Conservation (phyloP, 2,888 invertebrate genomes). For the Sphaerophoria rueppellii region DNA sequence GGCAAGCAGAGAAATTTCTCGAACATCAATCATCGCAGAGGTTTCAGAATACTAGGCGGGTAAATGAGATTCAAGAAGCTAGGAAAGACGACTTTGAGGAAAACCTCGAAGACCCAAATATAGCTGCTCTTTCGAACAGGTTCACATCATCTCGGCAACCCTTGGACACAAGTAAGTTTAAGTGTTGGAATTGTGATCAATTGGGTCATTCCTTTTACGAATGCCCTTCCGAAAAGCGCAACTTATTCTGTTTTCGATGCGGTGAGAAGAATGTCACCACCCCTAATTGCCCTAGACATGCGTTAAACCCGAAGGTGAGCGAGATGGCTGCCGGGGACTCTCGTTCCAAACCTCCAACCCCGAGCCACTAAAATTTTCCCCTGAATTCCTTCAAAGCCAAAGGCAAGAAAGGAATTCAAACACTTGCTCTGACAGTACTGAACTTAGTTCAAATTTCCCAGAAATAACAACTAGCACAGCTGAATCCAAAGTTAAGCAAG, state of each 20-base stretch:
- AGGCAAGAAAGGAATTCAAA: not conserved
- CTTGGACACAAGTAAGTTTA: not conserved
- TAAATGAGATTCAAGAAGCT: not conserved
- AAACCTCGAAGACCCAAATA: not conserved
- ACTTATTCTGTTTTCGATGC: constrained; percentile 27
- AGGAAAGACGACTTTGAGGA: not conserved
- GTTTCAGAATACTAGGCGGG: not conserved
- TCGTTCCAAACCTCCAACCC: constrained; percentile 22
- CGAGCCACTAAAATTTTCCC: constrained; percentile 9
- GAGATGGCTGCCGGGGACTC: constrained; percentile 15
- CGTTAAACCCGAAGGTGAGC: constrained; percentile 21
- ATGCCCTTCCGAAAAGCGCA: constrained; percentile 2
- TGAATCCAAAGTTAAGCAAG: no score
- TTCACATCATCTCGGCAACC: not conserved
- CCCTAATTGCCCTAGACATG: constrained; percentile 2
- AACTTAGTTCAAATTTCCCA: no score
- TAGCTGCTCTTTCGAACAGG: constrained; percentile 1
- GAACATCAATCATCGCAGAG: not conserved
- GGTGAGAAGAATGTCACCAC: constrained; percentile 28
- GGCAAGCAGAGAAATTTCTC: not conserved
- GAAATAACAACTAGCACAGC: no score
- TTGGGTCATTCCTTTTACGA: constrained; percentile 22
- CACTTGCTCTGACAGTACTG: no score
- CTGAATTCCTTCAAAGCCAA: not conserved
- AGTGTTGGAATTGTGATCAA: constrained; percentile 28